Percentiles rank a stretch among this genome's conserved stretches.
These are phyloP conservation scores for Lepilemur ruficaudatus DNA, from an alignment of 2,797 vertebrate genomes.

Conservation along the genomic window DNA sequence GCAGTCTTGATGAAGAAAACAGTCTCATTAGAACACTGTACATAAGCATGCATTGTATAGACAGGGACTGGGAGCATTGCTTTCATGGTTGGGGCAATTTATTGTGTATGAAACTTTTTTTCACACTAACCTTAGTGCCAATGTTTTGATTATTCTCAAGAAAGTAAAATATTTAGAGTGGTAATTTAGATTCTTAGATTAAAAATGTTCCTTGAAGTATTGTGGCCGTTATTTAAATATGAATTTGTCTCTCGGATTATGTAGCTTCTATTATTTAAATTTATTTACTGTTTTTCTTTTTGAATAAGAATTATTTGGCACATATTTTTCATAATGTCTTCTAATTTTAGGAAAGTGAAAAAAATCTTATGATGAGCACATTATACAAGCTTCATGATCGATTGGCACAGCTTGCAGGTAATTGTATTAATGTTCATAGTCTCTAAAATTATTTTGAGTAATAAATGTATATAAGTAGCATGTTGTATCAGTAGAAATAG, in stretches of 20 bases:
- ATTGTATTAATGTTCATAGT: conserved; percentile 67
- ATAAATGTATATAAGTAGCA: not conserved
- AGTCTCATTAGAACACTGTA: not conserved
- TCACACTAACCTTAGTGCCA: not conserved
- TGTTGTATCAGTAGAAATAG: not conserved
- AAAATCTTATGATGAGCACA: conserved; percentile 91
- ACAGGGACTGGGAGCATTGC: not conserved
- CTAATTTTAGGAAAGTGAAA: conserved; percentile 85
- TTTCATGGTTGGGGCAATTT: not conserved
- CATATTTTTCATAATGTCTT: conserved; percentile 66
- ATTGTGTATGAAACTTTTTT: not conserved
- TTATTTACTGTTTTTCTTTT: conserved; percentile 44
- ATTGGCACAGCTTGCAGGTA: conserved; percentile 95
- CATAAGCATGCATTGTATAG: not conserved
- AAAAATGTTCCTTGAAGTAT: not conserved
- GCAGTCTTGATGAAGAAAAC: not conserved
- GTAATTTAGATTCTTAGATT: conserved; percentile 32
- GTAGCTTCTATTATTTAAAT: conserved; percentile 22
- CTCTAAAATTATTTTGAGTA: conserved; percentile 51
- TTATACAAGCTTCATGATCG: conserved; percentile 95
- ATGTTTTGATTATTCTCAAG: not conserved
- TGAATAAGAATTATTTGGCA: conserved; percentile 8
- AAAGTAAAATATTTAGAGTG: conserved; percentile 45
- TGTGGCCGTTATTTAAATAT: conserved; percentile 15
- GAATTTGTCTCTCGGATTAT: conserved; percentile 33